Evolutionary conservation across 2,888 invertebrate genomes (phyloP), one percentile per base, ranked within the genome.

Genomic region (Idaea aversata): DNA sequence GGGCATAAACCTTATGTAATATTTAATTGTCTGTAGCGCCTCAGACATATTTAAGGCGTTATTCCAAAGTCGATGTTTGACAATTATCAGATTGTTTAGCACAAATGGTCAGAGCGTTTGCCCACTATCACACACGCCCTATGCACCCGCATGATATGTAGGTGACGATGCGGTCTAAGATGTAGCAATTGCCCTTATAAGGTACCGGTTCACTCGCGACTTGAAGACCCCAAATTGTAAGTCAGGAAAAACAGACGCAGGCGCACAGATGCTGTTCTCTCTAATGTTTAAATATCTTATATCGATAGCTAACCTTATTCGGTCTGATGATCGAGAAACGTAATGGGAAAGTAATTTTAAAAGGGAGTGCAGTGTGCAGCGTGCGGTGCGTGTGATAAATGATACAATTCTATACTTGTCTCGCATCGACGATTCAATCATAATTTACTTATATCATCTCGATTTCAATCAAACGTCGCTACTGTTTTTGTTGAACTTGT

Each of bases 301-400:
- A 10, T 47, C 7, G 3, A 13, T 47, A 47, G 47, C 47, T 10
- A 47, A 47, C 7, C 47, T 62, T 64, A 64, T 65, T 65, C 34
- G 57, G 47, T 25, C 47, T 13, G 15, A 65, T 36, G 64, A 65
- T 68, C 68, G 66, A 57, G 66, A 70, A 62, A 63, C 6, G 63
- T 63, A 65, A 63, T 73, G 68, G 59, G 73, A 72, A 72, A 73
- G 73, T 72, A 67, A 70, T 66, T 68, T 35, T 63, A 70, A 70
- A 69, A 70, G 68, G 63, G 69, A 69, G 70, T 63, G 58, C 13
- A 13, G 58, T 58, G 34, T 59, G 15, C n/a, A 25, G 47, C 61
- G 75, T 72, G 65, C 75, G 66, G 65, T 13, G 60, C 38, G 75
- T 75, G 73, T 75, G 72, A 47, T 47, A 47, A 25, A 10, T 47